Conservation (phyloP, 2,113 vertebrate genomes). For the Mormyrus lacerda region DNA sequence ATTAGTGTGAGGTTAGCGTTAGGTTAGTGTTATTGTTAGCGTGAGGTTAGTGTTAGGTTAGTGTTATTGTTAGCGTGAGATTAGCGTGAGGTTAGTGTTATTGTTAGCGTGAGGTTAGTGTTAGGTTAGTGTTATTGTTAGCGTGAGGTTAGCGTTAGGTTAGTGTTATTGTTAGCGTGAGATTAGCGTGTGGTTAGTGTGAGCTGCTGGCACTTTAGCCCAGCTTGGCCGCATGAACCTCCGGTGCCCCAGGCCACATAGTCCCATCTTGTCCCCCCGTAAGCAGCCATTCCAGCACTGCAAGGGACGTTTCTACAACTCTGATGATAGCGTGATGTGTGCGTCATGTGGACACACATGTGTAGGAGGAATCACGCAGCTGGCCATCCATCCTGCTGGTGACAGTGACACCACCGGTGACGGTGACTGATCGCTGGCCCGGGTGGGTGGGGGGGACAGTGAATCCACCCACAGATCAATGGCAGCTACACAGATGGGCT, state of each 20-base stretch:
- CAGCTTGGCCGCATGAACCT: background rate
- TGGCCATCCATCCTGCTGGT: background rate
- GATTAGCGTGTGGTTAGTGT: background rate
- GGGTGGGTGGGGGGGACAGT: background rate
- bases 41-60: background rate
- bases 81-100: background rate
- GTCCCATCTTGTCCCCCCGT: background rate
- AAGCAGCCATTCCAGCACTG: background rate
- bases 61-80: background rate
- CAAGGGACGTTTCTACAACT: background rate
- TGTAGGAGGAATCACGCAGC: background rate
- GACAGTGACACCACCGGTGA: background rate
- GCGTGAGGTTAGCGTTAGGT: background rate
- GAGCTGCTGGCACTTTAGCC: background rate
- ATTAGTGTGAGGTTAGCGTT: background rate
- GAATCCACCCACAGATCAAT: constrained; percentile 11
- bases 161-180: background rate
- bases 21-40: background rate
- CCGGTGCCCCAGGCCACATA: background rate
- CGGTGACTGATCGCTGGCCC: background rate
- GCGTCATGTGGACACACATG: background rate
- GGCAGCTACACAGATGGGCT: constrained; percentile 18
- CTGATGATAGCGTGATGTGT: background rate
- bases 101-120: background rate
- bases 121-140: no score